Percentiles rank a stretch among this genome's conserved stretches.
Conservation (phyloP, 2,888 invertebrate species). For the Cotesia congregata region DNA sequence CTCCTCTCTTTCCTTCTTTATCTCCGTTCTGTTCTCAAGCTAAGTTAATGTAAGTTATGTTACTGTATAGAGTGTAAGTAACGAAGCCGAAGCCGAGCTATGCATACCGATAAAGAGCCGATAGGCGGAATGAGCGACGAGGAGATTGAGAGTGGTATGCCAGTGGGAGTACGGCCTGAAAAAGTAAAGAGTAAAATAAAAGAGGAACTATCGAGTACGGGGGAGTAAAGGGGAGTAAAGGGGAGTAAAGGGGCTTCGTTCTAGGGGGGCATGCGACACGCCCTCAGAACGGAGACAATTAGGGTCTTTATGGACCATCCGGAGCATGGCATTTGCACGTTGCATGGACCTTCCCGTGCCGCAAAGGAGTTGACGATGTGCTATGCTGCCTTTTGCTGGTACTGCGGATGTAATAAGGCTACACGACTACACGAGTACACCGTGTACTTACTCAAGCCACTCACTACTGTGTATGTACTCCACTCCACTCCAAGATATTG, state of each 20-base stretch:
- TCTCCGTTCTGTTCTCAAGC: too few species aligned
- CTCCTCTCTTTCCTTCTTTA: too few species aligned
- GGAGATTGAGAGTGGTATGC: background rate
- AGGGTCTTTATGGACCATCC: conserved; percentile 56
- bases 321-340: conserved; percentile 37
- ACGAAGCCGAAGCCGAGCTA: background rate
- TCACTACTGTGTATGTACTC: conserved; percentile 18
- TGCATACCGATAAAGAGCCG: conserved; percentile 19
- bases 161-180: too few species aligned
- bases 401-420: too few species aligned
- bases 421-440: conserved; percentile 29
- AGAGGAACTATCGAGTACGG: conserved; percentile 14
- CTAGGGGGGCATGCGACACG: conserved; percentile 11
- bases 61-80: background rate
- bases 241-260: background rate
- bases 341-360: conserved; percentile 37
- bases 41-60: background rate
- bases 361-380: conserved; percentile 45
- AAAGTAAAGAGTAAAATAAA: conserved; percentile 17
- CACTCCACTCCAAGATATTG: conserved; percentile 13
- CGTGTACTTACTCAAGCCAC: background rate
- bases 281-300: conserved; percentile 55
- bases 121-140: conserved; percentile 16
- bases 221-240: conserved; percentile 10
- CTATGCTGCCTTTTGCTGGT: background rate